A percentile compares a stretch with the other conserved stretches of the same genome.
These are phyloP conservation scores for Eutrigla gurnardus DNA, from an alignment of 2,797 vertebrate genomes.

Conservation along the genomic window DNA sequence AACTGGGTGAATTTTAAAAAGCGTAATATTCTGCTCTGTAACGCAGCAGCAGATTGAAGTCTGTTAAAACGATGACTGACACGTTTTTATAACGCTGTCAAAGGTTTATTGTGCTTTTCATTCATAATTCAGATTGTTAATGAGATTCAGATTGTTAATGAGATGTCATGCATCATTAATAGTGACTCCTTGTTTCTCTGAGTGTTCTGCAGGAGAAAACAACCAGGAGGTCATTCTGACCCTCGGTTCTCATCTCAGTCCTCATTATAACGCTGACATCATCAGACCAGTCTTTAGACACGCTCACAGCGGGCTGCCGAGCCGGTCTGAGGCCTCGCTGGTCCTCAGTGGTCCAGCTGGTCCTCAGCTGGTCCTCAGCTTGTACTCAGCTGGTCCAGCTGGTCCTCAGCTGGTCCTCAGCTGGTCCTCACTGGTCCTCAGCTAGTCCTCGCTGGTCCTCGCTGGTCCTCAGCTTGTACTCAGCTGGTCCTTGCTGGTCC, in stretches of 20 bases:
- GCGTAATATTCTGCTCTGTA: too few species aligned
- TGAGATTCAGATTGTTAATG: not conserved
- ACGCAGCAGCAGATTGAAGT: too few species aligned
- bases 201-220: conserved; percentile 20
- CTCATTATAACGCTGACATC: conserved; percentile 51
- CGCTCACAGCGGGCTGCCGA: conserved; percentile 72
- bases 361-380: too few species aligned
- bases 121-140: conserved; percentile 5
- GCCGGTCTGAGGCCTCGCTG: conserved; percentile 56
- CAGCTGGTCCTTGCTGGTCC: too few species aligned
- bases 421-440: too few species aligned
- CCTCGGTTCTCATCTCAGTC: conserved; percentile 64
- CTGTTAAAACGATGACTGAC: too few species aligned
- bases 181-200: not conserved
- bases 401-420: too few species aligned
- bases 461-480: too few species aligned
- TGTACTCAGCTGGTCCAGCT: too few species aligned
- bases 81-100: not conserved
- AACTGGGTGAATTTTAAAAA: too few species aligned
- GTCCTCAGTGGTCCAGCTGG: conserved; percentile 47
- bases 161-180: conserved; percentile 6
- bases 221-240: conserved; percentile 51
- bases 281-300: conserved; percentile 66
- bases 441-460: too few species aligned
- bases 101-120: not conserved